Conservation (phyloP, 2,113 vertebrate genomes). For the Antechinus stuartii region DNA sequence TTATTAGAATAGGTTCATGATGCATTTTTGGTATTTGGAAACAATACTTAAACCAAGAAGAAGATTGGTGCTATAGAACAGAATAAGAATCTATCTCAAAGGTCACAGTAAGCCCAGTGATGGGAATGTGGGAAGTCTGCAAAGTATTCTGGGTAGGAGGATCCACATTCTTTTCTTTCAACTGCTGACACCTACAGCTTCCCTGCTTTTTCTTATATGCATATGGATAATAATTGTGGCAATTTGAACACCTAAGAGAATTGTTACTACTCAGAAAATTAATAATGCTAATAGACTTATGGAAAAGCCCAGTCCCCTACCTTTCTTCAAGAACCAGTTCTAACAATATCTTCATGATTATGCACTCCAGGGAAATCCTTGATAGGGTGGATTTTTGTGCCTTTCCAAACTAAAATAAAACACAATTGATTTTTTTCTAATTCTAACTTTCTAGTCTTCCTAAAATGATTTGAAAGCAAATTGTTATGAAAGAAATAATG, state of each 20-base stretch:
- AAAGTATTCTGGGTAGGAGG: fast-evolving
- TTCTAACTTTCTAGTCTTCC: slow-evolving; percentile 77
- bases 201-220: not conserved
- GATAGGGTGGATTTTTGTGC: slow-evolving; percentile 71
- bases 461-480: slow-evolving; percentile 78
- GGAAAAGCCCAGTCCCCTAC: slow-evolving; percentile 60
- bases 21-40: not conserved
- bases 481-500: slow-evolving; percentile 75
- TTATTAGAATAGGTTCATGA: not conserved
- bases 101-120: not conserved
- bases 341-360: slow-evolving; percentile 70
- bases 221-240: not conserved
- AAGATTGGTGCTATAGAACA: not conserved
- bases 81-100: not conserved
- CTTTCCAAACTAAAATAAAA: slow-evolving; percentile 72
- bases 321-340: slow-evolving; percentile 47
- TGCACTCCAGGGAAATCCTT: slow-evolving; percentile 68
- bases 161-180: not conserved
- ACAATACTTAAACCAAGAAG: not conserved
- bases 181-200: not conserved
- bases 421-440: slow-evolving; percentile 78
- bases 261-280: slow-evolving; percentile 48
- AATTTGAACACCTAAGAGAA: slow-evolving; percentile 43
- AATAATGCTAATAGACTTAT: slow-evolving; percentile 74
- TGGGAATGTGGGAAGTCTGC: not conserved